Percentiles rank a stretch among this genome's conserved stretches.
Conservation (phyloP, 2,113 vertebrate genomes). For the Potamarius usumacintae region DNA sequence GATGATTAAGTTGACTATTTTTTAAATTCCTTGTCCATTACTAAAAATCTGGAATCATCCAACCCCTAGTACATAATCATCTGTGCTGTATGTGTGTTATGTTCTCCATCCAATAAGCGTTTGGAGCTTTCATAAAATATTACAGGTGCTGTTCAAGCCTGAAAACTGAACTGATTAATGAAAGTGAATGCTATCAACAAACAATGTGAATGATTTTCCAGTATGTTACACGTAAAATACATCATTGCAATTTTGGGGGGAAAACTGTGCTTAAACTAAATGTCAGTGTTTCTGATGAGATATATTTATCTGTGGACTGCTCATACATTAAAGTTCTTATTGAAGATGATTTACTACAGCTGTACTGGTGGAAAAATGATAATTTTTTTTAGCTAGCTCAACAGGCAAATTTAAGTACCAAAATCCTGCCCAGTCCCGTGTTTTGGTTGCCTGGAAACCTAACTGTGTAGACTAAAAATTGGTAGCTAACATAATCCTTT, state of each 20-base stretch:
- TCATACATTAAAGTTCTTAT: background rate
- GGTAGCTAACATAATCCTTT: background rate
- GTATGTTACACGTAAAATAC: no score
- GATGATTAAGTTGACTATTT: background rate
- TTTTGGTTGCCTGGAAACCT: background rate
- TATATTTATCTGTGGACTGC: background rate
- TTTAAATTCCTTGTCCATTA: background rate
- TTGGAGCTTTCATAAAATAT: background rate
- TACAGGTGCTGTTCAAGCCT: background rate
- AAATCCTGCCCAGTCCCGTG: background rate
- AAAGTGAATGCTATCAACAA: background rate
- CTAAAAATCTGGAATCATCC: background rate
- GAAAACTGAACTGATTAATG: no score
- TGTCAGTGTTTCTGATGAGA: no score
- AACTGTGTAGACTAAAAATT: background rate
- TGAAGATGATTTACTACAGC: background rate
- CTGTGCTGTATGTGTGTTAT: background rate
- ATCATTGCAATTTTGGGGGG: no score
- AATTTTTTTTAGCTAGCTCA: background rate
- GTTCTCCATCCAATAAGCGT: background rate
- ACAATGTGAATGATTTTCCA: background rate
- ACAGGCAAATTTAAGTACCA: background rate
- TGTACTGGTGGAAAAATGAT: background rate
- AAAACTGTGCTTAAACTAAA: no score
- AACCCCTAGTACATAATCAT: background rate